These are phyloP conservation scores for Syrphus vitripennis DNA, from an alignment of 2,888 invertebrate genomes.

Conservation along the genomic window DNA sequence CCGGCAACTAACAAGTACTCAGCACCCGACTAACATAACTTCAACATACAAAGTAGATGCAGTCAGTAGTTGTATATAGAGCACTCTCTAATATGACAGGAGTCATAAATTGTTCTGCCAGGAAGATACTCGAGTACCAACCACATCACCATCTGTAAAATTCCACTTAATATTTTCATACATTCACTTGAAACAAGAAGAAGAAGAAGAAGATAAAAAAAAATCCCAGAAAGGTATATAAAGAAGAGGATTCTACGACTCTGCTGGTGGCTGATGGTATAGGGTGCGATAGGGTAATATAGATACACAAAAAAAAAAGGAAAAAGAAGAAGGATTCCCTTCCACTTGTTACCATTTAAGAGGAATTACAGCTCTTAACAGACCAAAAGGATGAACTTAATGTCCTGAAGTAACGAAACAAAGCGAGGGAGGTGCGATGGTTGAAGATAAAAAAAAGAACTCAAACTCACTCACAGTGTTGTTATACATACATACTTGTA, in stretches of 20 bases:
- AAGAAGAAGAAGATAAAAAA: not conserved
- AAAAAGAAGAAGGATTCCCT: constrained; percentile 26
- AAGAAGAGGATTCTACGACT: not conserved
- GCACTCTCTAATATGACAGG: constrained; percentile 59
- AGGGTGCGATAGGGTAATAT: not conserved
- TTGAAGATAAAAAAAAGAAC: constrained; percentile 7
- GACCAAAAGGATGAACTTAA: constrained; percentile 65
- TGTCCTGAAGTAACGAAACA: constrained; percentile 58
- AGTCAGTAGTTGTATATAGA: not conserved
- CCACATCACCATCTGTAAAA: constrained; percentile 54
- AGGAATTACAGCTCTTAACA: constrained; percentile 64
- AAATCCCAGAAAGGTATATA: not conserved
- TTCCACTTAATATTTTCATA: constrained; percentile 61
- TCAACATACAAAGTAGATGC: constrained; percentile 26
- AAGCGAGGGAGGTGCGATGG: constrained; percentile 18
- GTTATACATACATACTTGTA: not conserved
- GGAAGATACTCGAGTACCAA: constrained; percentile 29
- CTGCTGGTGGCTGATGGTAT: not conserved
- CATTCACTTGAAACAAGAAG: constrained; percentile 47
- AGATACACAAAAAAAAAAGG: not conserved
- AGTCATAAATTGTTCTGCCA: constrained; percentile 65
- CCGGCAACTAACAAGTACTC: constrained; percentile 61
- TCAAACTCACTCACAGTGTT: constrained; percentile 31
- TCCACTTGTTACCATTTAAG: constrained; percentile 63
- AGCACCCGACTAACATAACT: constrained; percentile 58